These are phyloP conservation scores for Meiosimyza platycephala DNA, from an alignment of 2,888 invertebrate species.

Conservation along the genomic window DNA sequence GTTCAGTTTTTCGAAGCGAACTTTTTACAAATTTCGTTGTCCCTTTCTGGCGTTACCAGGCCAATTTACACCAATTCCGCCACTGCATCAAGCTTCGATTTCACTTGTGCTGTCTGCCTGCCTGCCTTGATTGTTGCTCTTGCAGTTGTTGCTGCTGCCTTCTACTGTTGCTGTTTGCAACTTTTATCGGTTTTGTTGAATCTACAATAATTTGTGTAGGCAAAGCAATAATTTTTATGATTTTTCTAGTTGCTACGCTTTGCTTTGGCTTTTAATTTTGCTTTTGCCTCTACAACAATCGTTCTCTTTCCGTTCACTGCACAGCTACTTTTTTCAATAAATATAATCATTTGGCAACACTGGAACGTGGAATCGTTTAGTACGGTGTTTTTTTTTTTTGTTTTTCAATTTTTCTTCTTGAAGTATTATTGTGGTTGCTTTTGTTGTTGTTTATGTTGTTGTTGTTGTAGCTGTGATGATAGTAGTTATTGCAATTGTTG, in stretches of 20 bases:
- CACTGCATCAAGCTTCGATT: no score
- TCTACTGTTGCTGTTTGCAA: not conserved
- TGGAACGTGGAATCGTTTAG: not conserved
- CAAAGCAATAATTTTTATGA: constrained; percentile 27
- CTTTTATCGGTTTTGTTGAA: constrained; percentile 34
- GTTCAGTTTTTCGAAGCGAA: no score
- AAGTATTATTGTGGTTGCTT: not conserved
- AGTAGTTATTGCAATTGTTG: not conserved
- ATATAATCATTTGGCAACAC: constrained; percentile 15
- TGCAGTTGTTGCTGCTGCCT: not conserved
- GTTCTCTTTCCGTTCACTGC: not conserved
- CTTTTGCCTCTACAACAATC: no score
- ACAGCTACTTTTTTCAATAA: not conserved
- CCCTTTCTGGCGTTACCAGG: no score
- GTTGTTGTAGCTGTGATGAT: not conserved
- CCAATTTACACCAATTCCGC: no score
- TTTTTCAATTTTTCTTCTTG: not conserved
- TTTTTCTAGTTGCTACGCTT: constrained; percentile 3
- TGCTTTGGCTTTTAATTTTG: not conserved
- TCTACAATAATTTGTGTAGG: constrained; percentile 32
- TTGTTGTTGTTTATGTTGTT: not conserved
- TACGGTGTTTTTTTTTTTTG: not conserved
- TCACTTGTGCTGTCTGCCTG: not conserved
- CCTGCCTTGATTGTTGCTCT: not conserved
- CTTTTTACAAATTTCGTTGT: no score